A percentile compares a stretch with the other conserved stretches of the same genome.
These are phyloP conservation scores for Drosophila testacea DNA, from an alignment of 2,888 invertebrate genomes.

Conservation along the genomic window DNA sequence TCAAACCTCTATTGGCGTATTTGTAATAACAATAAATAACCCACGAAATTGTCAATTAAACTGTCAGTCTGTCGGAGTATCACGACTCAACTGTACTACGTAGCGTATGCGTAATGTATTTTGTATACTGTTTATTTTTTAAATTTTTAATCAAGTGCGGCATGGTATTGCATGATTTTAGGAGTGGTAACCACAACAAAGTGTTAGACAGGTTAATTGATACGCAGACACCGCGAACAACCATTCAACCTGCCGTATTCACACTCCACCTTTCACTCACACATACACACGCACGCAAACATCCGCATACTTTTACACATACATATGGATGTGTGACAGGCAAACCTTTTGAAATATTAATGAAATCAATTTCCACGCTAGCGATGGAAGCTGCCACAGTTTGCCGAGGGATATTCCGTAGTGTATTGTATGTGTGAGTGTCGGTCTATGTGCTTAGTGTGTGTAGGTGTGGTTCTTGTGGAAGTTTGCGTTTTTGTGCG, in stretches of 20 bases:
- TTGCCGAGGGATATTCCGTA: constrained; percentile 40
- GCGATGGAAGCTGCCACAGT: constrained; percentile 42
- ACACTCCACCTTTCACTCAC: neutral
- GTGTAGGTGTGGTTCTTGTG: constrained; percentile 9
- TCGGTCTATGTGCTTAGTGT: constrained; percentile 1
- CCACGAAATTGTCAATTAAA: constrained; percentile 62
- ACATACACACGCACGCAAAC: constrained; percentile 2
- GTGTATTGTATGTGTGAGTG: constrained; percentile 2
- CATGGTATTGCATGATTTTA: constrained; percentile 11
- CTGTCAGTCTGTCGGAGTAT: constrained; percentile 29
- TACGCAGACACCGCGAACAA: constrained; percentile 58
- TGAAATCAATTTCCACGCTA: constrained; percentile 75
- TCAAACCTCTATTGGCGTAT: constrained; percentile 8
- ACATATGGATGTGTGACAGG: constrained; percentile 32
- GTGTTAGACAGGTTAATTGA: constrained; percentile 74
- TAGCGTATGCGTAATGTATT: constrained; percentile 40
- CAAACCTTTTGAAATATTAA: constrained; percentile 77
- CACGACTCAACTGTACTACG: neutral
- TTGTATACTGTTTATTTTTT: constrained; percentile 3
- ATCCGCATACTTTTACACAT: neutral
- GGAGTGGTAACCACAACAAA: constrained; percentile 61
- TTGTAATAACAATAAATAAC: constrained; percentile 31
- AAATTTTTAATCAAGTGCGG: constrained; percentile 31
- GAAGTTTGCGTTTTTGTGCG: constrained; percentile 35
- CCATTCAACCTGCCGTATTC: neutral